Conservation (phyloP, 1,140 invertebrate species). For the Bombus confusus region DNA sequence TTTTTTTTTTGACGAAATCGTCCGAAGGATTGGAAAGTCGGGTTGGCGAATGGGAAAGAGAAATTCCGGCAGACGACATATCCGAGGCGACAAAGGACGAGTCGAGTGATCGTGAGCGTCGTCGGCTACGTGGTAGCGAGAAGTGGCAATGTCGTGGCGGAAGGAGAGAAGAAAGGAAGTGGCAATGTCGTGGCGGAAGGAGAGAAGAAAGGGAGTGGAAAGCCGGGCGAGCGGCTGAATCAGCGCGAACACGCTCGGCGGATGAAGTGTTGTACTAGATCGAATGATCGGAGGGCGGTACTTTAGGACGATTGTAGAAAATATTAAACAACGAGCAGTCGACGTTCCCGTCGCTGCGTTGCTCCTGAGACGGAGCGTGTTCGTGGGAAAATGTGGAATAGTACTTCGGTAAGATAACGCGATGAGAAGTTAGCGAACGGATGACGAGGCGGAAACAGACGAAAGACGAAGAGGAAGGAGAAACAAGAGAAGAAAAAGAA, state of each 20-base stretch:
- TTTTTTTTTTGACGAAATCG: neutral
- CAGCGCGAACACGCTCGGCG: neutral
- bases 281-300: neutral
- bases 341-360: conserved; percentile 7
- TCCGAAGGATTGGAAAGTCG: too few relatives aligned
- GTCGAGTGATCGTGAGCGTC: too few relatives aligned
- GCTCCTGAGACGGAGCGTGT: neutral
- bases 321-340: neutral
- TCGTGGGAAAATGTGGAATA: neutral
- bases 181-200: neutral
- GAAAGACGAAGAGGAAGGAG: neutral
- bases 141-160: too few relatives aligned
- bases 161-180: too few relatives aligned
- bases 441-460: neutral
- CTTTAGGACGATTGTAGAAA: neutral
- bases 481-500: neutral
- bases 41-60: too few relatives aligned
- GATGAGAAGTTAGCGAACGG: neutral
- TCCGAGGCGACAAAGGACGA: too few relatives aligned
- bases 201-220: neutral
- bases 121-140: too few relatives aligned
- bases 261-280: neutral
- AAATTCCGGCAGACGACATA: too few relatives aligned
- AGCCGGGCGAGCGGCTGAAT: neutral
- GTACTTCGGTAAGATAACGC: too few relatives aligned